Conservation (phyloP, 2,888 invertebrate genomes). For the Siphlonurus alternatus region DNA sequence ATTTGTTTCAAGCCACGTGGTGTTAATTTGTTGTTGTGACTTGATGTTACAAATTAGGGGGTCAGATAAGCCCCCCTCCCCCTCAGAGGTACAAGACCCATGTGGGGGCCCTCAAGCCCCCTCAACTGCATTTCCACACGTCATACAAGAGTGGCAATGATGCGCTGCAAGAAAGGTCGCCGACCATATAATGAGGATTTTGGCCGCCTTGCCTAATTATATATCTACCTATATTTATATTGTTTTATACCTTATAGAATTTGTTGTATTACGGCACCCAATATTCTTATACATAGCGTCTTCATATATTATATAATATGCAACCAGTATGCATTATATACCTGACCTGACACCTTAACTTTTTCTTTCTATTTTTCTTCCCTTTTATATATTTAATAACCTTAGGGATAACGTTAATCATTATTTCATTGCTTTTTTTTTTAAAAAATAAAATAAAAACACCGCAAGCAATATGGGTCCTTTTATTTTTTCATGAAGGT, state of each 20-base stretch:
- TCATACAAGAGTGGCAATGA: not conserved
- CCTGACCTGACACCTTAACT: not conserved
- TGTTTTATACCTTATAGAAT: too few species aligned
- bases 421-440: not conserved
- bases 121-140: too few species aligned
- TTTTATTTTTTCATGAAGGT: not conserved
- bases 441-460: not conserved
- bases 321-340: not conserved
- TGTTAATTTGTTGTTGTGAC: not conserved
- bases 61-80: not conserved
- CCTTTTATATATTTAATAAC: not conserved
- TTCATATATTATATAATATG: too few species aligned
- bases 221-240: not conserved
- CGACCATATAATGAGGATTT: conserved; percentile 2
- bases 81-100: not conserved
- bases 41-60: not conserved
- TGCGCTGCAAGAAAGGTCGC: not conserved
- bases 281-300: too few species aligned
- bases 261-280: too few species aligned
- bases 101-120: not conserved
- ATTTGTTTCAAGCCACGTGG: not conserved
- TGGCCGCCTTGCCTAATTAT: not conserved
- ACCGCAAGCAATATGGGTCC: not conserved
- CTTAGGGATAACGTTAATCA: not conserved
- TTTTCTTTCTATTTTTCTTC: not conserved